Base-by-base conservation (phyloP, 2,888 invertebrate genomes). In the Lathronympha strigana region DNA sequence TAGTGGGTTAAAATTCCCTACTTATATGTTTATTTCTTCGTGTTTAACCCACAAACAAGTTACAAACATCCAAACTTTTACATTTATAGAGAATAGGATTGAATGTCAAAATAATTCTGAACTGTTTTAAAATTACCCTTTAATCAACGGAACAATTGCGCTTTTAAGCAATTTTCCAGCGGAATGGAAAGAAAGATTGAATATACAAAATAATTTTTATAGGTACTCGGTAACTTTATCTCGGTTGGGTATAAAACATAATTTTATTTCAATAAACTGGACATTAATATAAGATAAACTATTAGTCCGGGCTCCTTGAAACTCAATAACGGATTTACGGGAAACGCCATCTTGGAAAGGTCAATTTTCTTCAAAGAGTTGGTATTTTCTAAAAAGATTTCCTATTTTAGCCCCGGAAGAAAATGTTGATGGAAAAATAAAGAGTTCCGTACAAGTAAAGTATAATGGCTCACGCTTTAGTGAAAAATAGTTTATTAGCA, bases 291-390 rank as follows among this genome's bases (percentile, higher is more conserved):
- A n/a, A 50, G 51, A 31, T 31, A 62, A 62, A 53, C 45, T 54
- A 53, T 45, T 45, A 45, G 23, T 17, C 23, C 4, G 11, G 36
- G 28, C 55, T 63, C 40, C 40, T 63, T 57, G 31, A 63, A 63
- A 63, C 55, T 63, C 55, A 50, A 63, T 63, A 63, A 49, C 49
- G 49, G 49, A 63, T 63, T 63, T 49, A 57, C 58, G 55, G 63
- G 38, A 50, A 49, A 49, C 49, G 54, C 47, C 49, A 55, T 57
- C 55, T 50, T 57, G 49, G 57, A 62, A 57, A 49, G 63, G 63
- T 63, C 38, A 49, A 57, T 57, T 63, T 57, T 50, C 63, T 57
- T 23, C 40, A 40, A 63, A 63, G 63, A 21, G 49, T 19, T 57
- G 55, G 50, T 57, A 63, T 57, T 63, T 63, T 40, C 25, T 50